A percentile compares a stretch with the other conserved stretches of the same genome.
Evolutionary conservation across 1,140 invertebrate genomes (phyloP).

Genomic region (Nixonia krombeini): DNA sequence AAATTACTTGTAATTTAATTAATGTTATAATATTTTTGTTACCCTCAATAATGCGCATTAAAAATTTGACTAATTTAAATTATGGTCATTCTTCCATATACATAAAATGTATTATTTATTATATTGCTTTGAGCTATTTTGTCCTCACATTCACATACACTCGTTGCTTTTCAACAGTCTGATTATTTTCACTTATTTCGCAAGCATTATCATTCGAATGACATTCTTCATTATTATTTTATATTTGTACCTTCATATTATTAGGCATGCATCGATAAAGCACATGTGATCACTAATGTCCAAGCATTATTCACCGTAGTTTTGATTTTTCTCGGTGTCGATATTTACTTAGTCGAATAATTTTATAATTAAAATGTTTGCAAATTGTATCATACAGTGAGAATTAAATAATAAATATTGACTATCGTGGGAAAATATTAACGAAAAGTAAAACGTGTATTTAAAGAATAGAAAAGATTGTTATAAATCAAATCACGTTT

Average conservation of each 20-base stretch:
- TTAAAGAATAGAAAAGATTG: too few relatives aligned
- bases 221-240: slow-evolving; percentile 49
- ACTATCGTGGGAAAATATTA: slow-evolving; percentile 15
- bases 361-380: too few relatives aligned
- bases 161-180: slow-evolving; percentile 45
- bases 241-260: slow-evolving; percentile 26
- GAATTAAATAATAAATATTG: too few relatives aligned
- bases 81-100: too few relatives aligned
- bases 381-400: too few relatives aligned
- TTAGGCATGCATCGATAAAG: slow-evolving; percentile 52
- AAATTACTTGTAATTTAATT: too few relatives aligned
- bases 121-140: slow-evolving; percentile 27
- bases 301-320: slow-evolving; percentile 8
- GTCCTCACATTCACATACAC: slow-evolving; percentile 34
- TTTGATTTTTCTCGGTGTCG: background rate
- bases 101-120: slow-evolving; percentile 10
- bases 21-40: too few relatives aligned
- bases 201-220: slow-evolving; percentile 64
- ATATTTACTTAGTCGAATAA: background rate
- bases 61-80: too few relatives aligned
- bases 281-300: slow-evolving; percentile 38
- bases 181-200: slow-evolving; percentile 55
- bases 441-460: too few relatives aligned
- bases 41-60: too few relatives aligned
- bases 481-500: too few relatives aligned